phyloP scores from a whole-genome alignment of 1,140 invertebrate genomes.

The Drosophila varians region DNA sequence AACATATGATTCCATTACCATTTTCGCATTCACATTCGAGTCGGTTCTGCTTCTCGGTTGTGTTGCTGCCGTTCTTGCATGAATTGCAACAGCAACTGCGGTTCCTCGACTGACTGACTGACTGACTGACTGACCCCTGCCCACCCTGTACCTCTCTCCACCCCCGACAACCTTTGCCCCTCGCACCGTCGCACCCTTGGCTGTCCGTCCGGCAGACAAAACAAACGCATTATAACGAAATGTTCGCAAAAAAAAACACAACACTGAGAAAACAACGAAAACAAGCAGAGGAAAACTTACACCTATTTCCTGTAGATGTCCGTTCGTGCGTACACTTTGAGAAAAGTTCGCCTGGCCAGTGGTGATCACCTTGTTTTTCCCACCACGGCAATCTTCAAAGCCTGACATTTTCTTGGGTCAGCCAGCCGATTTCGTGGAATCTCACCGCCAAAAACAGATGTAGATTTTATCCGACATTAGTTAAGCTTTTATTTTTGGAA shows the following conservation, averaged over 20 bases:
- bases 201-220: slow-evolving; percentile 45
- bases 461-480: slow-evolving; percentile 20
- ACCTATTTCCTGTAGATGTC: slow-evolving; percentile 57
- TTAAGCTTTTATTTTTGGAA: neutral
- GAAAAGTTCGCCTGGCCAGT: slow-evolving; percentile 6
- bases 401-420: slow-evolving; percentile 26
- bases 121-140: slow-evolving; percentile 19
- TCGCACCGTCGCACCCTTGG: neutral
- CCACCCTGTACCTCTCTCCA: neutral
- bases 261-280: slow-evolving; percentile 32
- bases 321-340: slow-evolving; percentile 50
- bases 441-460: slow-evolving; percentile 20
- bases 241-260: slow-evolving; percentile 39
- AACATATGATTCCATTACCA: slow-evolving; percentile 64
- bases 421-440: slow-evolving; percentile 10
- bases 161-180: slow-evolving; percentile 8
- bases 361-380: slow-evolving; percentile 13
- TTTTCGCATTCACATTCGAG: slow-evolving; percentile 39
- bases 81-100: slow-evolving; percentile 42
- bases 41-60: slow-evolving; percentile 39
- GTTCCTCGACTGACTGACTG: slow-evolving; percentile 15
- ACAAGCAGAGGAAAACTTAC: slow-evolving; percentile 54
- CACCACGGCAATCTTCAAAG: slow-evolving; percentile 11
- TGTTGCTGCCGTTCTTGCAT: slow-evolving; percentile 55
- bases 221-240: slow-evolving; percentile 60